Conservation (phyloP, 2,113 vertebrate genomes). For the Pampusana beccarii region DNA sequence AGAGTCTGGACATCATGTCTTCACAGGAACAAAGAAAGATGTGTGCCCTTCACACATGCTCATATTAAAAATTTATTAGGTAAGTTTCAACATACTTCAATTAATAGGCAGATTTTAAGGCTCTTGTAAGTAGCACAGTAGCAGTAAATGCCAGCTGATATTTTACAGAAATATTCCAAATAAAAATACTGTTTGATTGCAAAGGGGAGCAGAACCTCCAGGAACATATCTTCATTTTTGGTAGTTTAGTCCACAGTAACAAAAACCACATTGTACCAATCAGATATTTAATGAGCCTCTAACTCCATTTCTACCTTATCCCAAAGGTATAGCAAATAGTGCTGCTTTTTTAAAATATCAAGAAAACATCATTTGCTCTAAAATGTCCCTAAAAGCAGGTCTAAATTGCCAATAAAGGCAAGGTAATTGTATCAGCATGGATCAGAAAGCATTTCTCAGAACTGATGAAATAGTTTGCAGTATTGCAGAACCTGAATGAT, state of each 20-base stretch:
- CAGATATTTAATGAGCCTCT: conserved; percentile 82
- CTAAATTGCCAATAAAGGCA: conserved; percentile 87
- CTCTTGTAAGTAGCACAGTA: neutral
- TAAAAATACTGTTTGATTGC: conserved; percentile 35
- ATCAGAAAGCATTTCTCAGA: conserved; percentile 87
- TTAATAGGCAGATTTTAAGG: conserved; percentile 59
- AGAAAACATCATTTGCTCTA: conserved; percentile 87
- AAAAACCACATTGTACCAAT: conserved; percentile 77
- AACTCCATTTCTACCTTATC: conserved; percentile 84
- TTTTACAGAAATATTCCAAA: conserved; percentile 56
- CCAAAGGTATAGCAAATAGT: conserved; percentile 83
- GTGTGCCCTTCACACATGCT: conserved; percentile 23
- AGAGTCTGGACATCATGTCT: neutral
- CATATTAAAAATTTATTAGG: conserved; percentile 47
- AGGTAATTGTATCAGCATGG: conserved; percentile 88
- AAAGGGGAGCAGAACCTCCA: conserved; percentile 15
- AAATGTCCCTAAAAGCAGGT: conserved; percentile 87
- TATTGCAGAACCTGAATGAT: conserved; percentile 69
- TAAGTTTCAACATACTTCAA: conserved; percentile 44
- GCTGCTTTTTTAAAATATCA: conserved; percentile 80
- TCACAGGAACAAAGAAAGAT: conserved; percentile 26
- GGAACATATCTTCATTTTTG: conserved; percentile 56
- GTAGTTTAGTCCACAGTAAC: conserved; percentile 62
- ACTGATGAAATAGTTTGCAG: conserved; percentile 78
- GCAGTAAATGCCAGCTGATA: conserved; percentile 38